Evolutionary conservation across 2,797 vertebrate species (phyloP).

Genomic region (Pipistrellus nathusii): DNA sequence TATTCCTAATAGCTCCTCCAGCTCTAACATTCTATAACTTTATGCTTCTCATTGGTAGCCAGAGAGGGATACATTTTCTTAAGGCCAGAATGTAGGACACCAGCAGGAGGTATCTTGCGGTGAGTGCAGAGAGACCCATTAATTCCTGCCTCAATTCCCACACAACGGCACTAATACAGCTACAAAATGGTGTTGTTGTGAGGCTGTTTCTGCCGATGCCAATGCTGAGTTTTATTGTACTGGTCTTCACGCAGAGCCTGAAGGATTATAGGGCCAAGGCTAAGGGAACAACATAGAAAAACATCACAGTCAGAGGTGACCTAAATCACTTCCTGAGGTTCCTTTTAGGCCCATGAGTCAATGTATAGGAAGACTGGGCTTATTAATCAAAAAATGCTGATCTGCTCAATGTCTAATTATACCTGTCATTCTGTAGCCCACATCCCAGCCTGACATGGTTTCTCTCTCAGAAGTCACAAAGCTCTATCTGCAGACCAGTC

Average conservation of each 20-base stretch:
- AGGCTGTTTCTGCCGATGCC: neutral
- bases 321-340: conserved; percentile 56
- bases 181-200: neutral
- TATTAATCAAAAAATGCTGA: conserved; percentile 77
- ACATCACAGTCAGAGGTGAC: conserved; percentile 11
- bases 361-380: conserved; percentile 61
- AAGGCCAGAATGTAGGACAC: neutral
- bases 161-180: neutral
- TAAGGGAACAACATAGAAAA: conserved; percentile 12
- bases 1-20: neutral
- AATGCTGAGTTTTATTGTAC: neutral
- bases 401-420: conserved; percentile 80
- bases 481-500: conserved; percentile 65
- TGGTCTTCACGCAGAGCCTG: neutral
- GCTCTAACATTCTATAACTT: neutral
- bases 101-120: neutral
- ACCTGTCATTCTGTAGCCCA: conserved; percentile 73
- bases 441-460: conserved; percentile 40
- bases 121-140: neutral
- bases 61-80: neutral
- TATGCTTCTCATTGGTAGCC: neutral
- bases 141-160: neutral
- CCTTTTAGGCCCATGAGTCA: conserved; percentile 63
- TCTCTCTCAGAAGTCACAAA: conserved; percentile 70
- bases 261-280: conserved; percentile 4